phyloP scores from a whole-genome alignment of 2,888 invertebrate species.

The Kryphioiulus occultus region DNA sequence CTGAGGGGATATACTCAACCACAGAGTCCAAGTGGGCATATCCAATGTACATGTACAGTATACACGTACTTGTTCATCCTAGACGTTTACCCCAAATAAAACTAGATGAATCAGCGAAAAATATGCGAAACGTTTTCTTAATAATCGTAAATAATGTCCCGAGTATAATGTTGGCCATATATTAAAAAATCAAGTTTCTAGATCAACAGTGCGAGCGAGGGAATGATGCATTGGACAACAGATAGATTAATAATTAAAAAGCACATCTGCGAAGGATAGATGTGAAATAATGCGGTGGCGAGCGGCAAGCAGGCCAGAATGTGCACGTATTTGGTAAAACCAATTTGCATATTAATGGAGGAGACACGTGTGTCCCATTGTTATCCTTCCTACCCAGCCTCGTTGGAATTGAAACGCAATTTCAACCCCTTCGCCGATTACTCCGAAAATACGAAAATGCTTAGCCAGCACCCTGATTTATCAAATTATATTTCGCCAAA shows the following conservation, averaged over 20 bases:
- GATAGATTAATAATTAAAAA: slow-evolving; percentile 24
- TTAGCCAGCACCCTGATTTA: slow-evolving; percentile 26
- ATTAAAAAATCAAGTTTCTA: neutral
- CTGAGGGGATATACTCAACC: too few relatives aligned
- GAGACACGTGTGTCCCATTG: slow-evolving; percentile 27
- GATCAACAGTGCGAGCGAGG: neutral
- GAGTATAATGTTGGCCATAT: neutral
- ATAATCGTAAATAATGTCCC: neutral
- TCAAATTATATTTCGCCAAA: slow-evolving; percentile 1
- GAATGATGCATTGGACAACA: neutral
- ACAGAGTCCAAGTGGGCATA: too few relatives aligned
- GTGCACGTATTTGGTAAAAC: slow-evolving; percentile 36
- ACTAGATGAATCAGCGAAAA: neutral
- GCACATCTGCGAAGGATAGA: slow-evolving; percentile 36
- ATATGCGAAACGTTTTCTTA: neutral
- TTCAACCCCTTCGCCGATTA: slow-evolving; percentile 28
- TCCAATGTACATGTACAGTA: too few relatives aligned
- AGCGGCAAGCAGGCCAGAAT: neutral
- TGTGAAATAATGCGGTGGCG: slow-evolving; percentile 22
- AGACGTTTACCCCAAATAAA: neutral
- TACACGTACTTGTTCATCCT: neutral
- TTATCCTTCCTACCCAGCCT: slow-evolving; percentile 9
- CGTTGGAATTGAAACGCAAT: neutral
- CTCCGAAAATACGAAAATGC: neutral
- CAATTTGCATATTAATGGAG: slow-evolving; percentile 13